Evolutionary conservation across 2,113 vertebrate genomes (phyloP).

Genomic region (Cephalopterus ornatus): DNA sequence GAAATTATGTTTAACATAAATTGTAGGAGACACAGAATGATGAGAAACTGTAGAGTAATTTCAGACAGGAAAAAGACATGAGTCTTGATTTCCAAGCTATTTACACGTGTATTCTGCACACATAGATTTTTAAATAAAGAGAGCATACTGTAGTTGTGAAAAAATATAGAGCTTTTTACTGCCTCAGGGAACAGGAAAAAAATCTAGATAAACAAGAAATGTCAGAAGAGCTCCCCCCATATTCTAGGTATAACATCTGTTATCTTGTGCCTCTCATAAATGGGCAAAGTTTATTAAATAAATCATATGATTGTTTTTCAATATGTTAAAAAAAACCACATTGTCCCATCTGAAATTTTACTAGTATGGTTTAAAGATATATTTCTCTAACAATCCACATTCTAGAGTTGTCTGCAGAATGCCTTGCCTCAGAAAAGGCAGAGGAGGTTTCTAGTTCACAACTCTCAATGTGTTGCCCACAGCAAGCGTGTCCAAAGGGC

Average conservation of each 20-base stretch:
- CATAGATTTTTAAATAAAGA: neutral
- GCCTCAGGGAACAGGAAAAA: neutral
- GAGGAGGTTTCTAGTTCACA: neutral
- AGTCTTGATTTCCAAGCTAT: neutral
- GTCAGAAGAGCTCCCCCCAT: neutral
- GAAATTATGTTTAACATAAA: neutral
- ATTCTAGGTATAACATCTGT: neutral
- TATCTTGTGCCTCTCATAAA: neutral
- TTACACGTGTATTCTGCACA: neutral
- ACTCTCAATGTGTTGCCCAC: accelerated
- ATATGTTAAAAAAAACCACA: neutral
- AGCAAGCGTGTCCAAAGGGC: neutral
- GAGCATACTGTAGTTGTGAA: neutral
- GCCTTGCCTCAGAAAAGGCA: neutral
- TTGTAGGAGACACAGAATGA: neutral
- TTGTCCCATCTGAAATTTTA: neutral
- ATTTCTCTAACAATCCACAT: neutral
- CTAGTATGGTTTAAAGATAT: neutral
- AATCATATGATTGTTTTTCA: neutral
- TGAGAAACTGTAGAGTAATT: neutral
- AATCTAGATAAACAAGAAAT: neutral
- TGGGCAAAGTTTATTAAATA: neutral
- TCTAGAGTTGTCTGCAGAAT: neutral
- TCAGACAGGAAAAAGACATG: neutral
- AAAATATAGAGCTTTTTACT: neutral